phyloP scores from a whole-genome alignment of 2,113 vertebrate species.

The Fregata magnificens region DNA sequence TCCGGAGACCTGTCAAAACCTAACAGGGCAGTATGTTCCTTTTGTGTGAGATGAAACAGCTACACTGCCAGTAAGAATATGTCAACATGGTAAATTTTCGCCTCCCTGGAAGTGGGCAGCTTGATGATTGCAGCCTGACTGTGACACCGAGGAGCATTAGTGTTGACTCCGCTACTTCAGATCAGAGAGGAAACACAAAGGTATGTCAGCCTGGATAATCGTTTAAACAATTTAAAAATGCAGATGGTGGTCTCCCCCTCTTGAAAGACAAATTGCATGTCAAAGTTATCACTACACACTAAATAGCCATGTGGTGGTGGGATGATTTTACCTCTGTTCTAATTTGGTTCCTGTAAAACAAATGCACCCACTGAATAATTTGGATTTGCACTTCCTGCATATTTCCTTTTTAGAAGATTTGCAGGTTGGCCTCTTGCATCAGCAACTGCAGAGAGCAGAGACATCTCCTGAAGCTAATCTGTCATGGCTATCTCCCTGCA shows the following conservation, averaged over 20 bases:
- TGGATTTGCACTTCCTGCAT: background rate
- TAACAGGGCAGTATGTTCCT: background rate
- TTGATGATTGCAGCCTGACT: slow-evolving; percentile 13
- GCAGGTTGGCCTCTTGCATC: background rate
- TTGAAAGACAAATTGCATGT: slow-evolving; percentile 50
- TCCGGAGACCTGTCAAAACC: slow-evolving; percentile 4
- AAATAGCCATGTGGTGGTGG: background rate
- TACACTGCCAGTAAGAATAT: background rate
- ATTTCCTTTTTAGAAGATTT: background rate
- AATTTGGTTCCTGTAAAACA: slow-evolving; percentile 2
- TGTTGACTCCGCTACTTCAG: background rate
- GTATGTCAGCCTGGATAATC: slow-evolving; percentile 10
- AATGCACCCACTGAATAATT: background rate
- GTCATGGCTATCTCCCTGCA: background rate
- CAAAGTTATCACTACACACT: background rate
- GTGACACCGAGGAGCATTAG: background rate
- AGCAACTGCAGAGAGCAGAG: background rate
- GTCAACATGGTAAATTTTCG: slow-evolving; percentile 16
- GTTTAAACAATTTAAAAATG: slow-evolving; percentile 17
- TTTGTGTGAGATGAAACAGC: slow-evolving; percentile 18
- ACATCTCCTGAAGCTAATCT: background rate
- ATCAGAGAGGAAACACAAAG: slow-evolving; percentile 27
- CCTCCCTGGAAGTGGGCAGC: slow-evolving; percentile 14
- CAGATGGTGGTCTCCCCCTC: background rate
- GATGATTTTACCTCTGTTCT: background rate